These are phyloP conservation scores for Catocala nupta DNA, from an alignment of 2,888 invertebrate species.

Conservation along the genomic window DNA sequence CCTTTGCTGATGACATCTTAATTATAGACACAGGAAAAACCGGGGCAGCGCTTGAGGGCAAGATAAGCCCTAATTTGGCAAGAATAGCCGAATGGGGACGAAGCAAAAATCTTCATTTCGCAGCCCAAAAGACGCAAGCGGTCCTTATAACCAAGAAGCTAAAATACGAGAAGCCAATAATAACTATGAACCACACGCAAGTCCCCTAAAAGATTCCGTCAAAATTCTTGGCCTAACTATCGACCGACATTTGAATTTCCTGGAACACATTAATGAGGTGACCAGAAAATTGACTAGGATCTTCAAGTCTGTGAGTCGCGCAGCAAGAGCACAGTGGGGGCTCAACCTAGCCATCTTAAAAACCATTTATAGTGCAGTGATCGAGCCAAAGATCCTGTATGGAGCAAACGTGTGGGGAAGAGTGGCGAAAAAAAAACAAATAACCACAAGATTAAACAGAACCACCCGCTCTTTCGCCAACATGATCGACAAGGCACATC, in stretches of 20 bases:
- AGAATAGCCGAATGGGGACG: not conserved
- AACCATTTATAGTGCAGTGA: not conserved
- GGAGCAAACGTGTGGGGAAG: too few relatives aligned
- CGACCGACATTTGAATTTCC: not conserved
- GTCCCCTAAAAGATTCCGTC: not conserved
- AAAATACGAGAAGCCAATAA: not conserved
- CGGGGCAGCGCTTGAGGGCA: too few relatives aligned
- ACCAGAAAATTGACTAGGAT: not conserved
- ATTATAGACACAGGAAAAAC: not conserved
- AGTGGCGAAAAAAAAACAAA: not conserved
- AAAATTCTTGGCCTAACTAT: not conserved
- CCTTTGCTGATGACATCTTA: slow-evolving; percentile 18
- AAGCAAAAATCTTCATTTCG: not conserved
- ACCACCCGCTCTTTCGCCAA: not conserved
- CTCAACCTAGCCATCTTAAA: not conserved
- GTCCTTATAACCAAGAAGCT: not conserved
- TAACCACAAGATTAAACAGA: not conserved
- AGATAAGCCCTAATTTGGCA: too few relatives aligned
- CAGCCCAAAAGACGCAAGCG: not conserved
- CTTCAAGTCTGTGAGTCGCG: not conserved
- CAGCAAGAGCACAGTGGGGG: not conserved
- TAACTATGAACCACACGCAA: not conserved
- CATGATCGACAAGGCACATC: not conserved
- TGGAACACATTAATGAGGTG: not conserved
- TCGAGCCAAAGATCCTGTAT: not conserved